Conservation (phyloP, 1,140 invertebrate species). For the Dermatophagoides farinae region DNA sequence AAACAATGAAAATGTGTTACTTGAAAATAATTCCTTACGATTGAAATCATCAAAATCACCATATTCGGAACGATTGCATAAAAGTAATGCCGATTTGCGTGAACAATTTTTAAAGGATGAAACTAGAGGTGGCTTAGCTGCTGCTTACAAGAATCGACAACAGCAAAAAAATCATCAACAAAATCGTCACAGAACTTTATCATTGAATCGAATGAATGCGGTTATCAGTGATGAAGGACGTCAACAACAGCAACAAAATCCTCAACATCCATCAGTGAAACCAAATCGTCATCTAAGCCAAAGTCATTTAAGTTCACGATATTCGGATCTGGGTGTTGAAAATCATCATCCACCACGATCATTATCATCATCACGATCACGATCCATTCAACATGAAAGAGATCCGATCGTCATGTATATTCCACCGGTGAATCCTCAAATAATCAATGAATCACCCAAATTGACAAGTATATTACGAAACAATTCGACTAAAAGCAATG, state of each 20-base stretch:
- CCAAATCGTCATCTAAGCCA: slow-evolving; percentile 2
- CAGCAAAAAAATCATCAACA: not conserved
- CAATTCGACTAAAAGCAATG: slow-evolving; percentile 2
- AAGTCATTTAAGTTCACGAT: not conserved
- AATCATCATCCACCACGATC: not conserved
- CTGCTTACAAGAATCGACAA: slow-evolving; percentile 11
- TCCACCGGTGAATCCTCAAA: slow-evolving; percentile 9
- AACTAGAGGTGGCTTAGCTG: slow-evolving; percentile 13
- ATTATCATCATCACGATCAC: not conserved
- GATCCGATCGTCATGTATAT: slow-evolving; percentile 15
- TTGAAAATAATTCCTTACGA: not conserved
- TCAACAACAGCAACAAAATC: not conserved
- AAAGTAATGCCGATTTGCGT: not conserved
- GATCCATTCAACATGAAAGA: not conserved
- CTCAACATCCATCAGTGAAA: not conserved
- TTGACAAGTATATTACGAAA: slow-evolving; percentile 3
- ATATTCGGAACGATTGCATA: not conserved
- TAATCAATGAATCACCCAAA: not conserved
- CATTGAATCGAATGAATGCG: slow-evolving; percentile 9
- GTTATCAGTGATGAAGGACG: not conserved
- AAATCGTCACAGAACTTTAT: slow-evolving; percentile 8
- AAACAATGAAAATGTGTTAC: not conserved
- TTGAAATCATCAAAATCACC: not conserved
- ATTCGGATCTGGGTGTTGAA: not conserved
- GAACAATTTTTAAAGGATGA: slow-evolving; percentile 4